Conservation (phyloP, 2,113 vertebrate species). For the Tragelaphus scriptus region DNA sequence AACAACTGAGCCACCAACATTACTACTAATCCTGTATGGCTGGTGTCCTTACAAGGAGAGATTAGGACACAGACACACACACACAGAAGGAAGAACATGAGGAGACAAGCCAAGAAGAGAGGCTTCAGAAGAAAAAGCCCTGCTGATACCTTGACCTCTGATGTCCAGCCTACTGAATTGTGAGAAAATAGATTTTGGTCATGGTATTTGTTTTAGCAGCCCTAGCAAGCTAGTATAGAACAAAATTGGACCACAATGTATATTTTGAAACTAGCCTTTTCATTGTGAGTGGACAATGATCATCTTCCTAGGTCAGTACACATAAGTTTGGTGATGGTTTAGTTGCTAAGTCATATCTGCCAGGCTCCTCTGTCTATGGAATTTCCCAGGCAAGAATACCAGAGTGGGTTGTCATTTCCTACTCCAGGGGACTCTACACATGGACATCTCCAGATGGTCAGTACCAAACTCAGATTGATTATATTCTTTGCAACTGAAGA, state of each 20-base stretch:
- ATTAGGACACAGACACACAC: background rate
- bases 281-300: background rate
- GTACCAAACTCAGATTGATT: background rate
- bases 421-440: background rate
- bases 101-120: background rate
- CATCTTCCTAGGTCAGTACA: background rate
- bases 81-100: background rate
- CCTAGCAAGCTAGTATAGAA: background rate
- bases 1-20: background rate
- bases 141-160: background rate
- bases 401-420: background rate
- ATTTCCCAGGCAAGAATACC: background rate
- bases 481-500: background rate
- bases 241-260: background rate
- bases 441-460: background rate
- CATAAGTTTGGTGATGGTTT: background rate
- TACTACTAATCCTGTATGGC: background rate
- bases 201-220: background rate
- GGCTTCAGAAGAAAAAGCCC: background rate
- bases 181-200: background rate
- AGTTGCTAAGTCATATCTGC: background rate
- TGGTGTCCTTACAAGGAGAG: background rate
- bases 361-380: background rate
- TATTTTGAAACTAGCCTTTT: background rate
- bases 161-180: background rate